These are phyloP conservation scores for Pollimyrus isidori DNA, from an alignment of 2,113 vertebrate species.

Conservation along the genomic window DNA sequence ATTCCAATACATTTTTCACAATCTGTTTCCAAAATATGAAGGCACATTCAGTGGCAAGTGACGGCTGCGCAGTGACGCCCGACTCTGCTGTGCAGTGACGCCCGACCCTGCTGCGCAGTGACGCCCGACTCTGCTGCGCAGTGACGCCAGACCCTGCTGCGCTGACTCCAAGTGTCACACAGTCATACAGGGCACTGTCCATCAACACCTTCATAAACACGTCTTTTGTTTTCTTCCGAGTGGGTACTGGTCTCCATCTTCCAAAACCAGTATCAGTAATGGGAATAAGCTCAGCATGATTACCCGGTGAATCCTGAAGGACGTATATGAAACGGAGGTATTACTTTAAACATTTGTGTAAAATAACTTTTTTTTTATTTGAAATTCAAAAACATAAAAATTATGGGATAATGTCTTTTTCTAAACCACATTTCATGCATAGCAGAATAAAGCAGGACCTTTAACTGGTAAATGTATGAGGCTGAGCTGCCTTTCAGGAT, in stretches of 20 bases:
- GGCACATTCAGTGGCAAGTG: neutral
- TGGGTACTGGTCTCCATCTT: neutral
- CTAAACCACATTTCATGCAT: neutral
- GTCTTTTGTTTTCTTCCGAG: neutral
- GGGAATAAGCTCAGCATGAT: neutral
- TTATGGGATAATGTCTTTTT: neutral
- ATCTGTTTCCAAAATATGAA: neutral
- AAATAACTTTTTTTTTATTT: neutral
- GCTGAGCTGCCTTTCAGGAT: neutral
- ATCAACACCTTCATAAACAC: neutral
- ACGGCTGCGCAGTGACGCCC: neutral
- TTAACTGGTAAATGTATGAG: neutral
- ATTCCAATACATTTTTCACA: neutral
- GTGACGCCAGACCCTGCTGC: neutral
- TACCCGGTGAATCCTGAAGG: neutral
- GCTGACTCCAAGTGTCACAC: neutral
- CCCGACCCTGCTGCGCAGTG: neutral
- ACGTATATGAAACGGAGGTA: neutral
- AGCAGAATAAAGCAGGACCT: neutral
- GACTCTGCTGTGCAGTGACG: neutral
- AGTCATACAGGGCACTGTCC: neutral
- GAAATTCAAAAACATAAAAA: neutral
- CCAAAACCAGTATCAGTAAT: neutral
- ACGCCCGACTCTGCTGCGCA: neutral
- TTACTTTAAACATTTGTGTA: neutral